phyloP scores from a whole-genome alignment of 2,888 invertebrate species.

The Cephalotes varians region DNA sequence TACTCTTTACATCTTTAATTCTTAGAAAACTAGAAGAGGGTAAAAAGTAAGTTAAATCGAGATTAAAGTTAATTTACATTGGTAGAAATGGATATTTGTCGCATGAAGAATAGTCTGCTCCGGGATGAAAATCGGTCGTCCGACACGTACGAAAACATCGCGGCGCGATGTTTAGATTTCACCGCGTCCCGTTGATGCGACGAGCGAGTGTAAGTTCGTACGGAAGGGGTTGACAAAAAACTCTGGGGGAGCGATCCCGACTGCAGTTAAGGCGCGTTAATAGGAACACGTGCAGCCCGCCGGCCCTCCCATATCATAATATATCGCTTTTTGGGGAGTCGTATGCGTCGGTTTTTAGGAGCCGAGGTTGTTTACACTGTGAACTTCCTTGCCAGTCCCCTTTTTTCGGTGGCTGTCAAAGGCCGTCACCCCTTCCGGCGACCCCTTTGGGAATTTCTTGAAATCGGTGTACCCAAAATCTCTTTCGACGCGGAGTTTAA shows the following conservation, averaged over 20 bases:
- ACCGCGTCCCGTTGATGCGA: background rate
- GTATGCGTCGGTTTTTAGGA: constrained; percentile 51
- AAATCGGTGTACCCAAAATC: constrained; percentile 50
- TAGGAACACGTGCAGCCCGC: constrained; percentile 67
- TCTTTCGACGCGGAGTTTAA: background rate
- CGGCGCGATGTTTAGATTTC: constrained; percentile 8
- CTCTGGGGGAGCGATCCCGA: constrained; percentile 9
- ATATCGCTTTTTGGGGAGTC: constrained; percentile 39
- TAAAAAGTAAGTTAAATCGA: no score
- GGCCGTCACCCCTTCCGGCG: constrained; percentile 59
- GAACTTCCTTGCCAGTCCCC: constrained; percentile 68
- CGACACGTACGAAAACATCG: constrained; percentile 30
- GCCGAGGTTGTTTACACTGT: constrained; percentile 67
- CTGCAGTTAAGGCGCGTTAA: constrained; percentile 61
- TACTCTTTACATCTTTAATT: no score
- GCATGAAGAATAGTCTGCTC: background rate
- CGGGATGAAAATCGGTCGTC: background rate
- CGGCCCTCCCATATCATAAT: constrained; percentile 35
- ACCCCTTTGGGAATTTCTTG: constrained; percentile 51
- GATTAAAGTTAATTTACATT: no score
- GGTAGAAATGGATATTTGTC: no score
- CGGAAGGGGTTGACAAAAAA: constrained; percentile 62
- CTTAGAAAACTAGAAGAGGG: no score
- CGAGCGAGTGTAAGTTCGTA: background rate
- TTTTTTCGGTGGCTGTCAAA: constrained; percentile 58